A percentile compares a stretch with the other conserved stretches of the same genome.
Evolutionary conservation across 2,797 vertebrate species (phyloP).

Genomic region (Arremon brunneinucha): DNA sequence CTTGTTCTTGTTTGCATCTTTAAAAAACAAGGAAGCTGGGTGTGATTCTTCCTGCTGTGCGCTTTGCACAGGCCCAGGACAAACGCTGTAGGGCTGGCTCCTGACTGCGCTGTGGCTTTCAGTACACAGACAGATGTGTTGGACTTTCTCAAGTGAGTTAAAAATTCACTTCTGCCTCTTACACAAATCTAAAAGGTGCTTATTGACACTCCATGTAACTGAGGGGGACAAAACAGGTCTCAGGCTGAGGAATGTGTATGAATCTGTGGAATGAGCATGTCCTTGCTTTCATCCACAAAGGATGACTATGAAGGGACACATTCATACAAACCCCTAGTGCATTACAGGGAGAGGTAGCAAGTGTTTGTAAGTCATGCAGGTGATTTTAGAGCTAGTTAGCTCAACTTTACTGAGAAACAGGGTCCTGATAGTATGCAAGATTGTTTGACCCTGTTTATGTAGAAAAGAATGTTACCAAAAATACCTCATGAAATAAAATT

Average conservation of each 20-base stretch:
- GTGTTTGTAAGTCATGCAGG: not conserved
- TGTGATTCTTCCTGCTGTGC: not conserved
- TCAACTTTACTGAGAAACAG: not conserved
- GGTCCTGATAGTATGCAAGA: not conserved
- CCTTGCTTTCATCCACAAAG: not conserved
- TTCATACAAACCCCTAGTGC: not conserved
- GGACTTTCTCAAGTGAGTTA: conserved; percentile 28
- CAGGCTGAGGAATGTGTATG: not conserved
- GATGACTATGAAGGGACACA: not conserved
- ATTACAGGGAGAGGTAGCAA: not conserved
- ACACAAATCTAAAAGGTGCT: conserved; percentile 42
- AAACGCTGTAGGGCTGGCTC: not conserved
- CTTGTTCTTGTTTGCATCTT: not conserved
- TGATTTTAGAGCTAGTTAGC: not conserved
- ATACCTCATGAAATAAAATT: conserved; percentile 31
- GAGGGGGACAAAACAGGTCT: not conserved
- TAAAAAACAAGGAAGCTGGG: not conserved
- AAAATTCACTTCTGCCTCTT: conserved; percentile 6
- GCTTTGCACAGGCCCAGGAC: not conserved
- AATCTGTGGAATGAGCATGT: not conserved
- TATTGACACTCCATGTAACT: not conserved
- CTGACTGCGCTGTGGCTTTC: not conserved
- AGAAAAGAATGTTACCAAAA: conserved; percentile 16
- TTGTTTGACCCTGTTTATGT: not conserved
- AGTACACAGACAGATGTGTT: not conserved